Evolutionary conservation across 2,797 vertebrate species (phyloP).

Genomic region (Myoxocephalus aenaeus): DNA sequence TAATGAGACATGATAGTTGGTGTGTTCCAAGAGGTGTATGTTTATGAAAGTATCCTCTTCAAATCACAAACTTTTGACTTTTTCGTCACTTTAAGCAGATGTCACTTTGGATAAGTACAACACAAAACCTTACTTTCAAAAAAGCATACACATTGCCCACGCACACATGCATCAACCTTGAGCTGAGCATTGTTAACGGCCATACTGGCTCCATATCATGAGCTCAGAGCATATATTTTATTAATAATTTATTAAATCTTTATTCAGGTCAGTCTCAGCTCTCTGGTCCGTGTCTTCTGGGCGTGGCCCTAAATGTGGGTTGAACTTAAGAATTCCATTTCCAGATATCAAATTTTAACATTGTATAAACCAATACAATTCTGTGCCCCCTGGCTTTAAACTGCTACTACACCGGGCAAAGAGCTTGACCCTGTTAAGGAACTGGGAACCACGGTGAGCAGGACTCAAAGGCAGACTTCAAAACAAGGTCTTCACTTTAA

Average conservation of each 20-base stretch:
- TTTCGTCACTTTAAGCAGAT: neutral
- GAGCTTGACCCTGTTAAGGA: neutral
- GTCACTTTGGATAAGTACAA: neutral
- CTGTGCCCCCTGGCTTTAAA: neutral
- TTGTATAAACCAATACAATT: too few relatives aligned
- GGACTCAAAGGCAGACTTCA: too few relatives aligned
- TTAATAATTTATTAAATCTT: slow-evolving; percentile 2
- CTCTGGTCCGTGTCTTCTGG: neutral
- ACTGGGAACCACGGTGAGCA: too few relatives aligned
- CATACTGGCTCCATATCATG: too few relatives aligned
- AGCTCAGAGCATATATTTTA: neutral
- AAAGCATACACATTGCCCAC: neutral
- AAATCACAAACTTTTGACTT: neutral
- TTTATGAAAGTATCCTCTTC: too few relatives aligned
- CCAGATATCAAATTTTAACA: neutral
- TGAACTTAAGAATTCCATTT: slow-evolving; percentile 1
- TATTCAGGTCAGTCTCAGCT: neutral
- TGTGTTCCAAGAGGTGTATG: too few relatives aligned
- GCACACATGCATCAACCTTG: neutral
- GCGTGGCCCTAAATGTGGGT: neutral
- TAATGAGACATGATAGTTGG: too few relatives aligned
- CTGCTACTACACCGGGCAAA: neutral
- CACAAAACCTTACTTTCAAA: neutral
- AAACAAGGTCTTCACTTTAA: too few relatives aligned
- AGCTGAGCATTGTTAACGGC: neutral